Percentiles rank a stretch among this genome's conserved stretches.
phyloP scores from a whole-genome alignment of 2,113 vertebrate genomes.

The Paracanthobrama guichenoti region DNA sequence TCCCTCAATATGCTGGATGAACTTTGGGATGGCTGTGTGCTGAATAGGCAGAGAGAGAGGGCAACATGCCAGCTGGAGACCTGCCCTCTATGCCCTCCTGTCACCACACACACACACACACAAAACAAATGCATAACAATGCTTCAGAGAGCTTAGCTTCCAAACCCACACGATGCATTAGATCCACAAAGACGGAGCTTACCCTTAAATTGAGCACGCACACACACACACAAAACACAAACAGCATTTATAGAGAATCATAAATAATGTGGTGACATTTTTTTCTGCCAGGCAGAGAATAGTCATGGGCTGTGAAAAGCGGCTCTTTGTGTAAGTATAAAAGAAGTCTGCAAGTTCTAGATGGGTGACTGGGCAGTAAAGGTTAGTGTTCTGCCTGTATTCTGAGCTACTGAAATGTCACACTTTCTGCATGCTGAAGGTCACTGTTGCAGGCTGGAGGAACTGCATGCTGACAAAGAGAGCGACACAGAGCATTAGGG shows the following conservation, averaged over 20 bases:
- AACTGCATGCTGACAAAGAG: constrained; percentile 50
- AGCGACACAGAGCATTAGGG: constrained; percentile 38
- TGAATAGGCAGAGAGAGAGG: constrained; percentile 44
- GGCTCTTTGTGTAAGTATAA: constrained; percentile 44
- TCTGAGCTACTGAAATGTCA: constrained; percentile 73
- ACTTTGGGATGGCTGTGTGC: constrained; percentile 38
- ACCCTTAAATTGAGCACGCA: neutral
- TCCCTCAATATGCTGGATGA: constrained; percentile 36
- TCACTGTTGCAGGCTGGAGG: constrained; percentile 58
- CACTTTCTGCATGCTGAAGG: constrained; percentile 67
- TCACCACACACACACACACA: constrained; percentile 12
- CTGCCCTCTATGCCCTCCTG: constrained; percentile 8
- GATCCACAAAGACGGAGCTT: constrained; percentile 5
- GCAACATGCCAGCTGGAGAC: constrained; percentile 33
- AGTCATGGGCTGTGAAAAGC: constrained; percentile 30
- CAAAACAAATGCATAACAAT: neutral
- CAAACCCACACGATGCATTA: neutral
- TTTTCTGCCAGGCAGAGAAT: constrained; percentile 31
- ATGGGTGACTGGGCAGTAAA: constrained; percentile 71
- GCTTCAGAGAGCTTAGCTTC: constrained; percentile 26
- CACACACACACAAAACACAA: constrained; percentile 18
- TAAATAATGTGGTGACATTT: constrained; percentile 66
- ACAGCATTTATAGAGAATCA: constrained; percentile 45
- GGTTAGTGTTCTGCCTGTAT: constrained; percentile 72
- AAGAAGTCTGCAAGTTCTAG: constrained; percentile 46